Percentiles rank a stretch among this genome's conserved stretches.
Evolutionary conservation across 2,797 vertebrate species (phyloP).

Genomic region (Neopelma chrysocephalum): DNA sequence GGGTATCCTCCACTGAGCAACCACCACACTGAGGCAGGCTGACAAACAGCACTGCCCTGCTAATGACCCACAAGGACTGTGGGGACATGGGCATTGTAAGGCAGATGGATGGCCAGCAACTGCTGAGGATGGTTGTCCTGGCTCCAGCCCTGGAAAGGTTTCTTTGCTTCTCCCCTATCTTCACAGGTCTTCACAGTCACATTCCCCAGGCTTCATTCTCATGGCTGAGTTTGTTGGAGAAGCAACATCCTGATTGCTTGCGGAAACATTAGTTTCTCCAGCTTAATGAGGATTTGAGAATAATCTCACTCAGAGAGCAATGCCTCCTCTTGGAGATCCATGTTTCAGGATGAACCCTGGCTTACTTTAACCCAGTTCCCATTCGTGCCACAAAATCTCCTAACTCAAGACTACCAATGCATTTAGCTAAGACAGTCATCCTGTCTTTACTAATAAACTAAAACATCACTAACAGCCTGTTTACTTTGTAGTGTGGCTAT

Average conservation of each 20-base stretch:
- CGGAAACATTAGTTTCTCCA: neutral
- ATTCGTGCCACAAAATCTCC: neutral
- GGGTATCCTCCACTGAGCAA: neutral
- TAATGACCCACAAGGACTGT: neutral
- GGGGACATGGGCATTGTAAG: neutral
- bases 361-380: neutral
- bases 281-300: neutral
- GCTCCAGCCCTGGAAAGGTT: neutral
- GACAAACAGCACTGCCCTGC: neutral
- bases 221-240: neutral
- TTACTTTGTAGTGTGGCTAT: slow-evolving; percentile 27
- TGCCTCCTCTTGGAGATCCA: neutral
- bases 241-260: neutral
- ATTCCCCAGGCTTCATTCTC: accelerated
- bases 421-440: neutral
- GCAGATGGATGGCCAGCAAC: neutral
- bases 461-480: neutral
- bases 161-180: neutral
- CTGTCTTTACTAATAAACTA: neutral
- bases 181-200: neutral
- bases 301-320: neutral
- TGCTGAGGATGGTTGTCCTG: neutral
- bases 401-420: neutral
- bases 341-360: neutral
- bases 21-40: accelerated